Base-by-base conservation (phyloP, 2,888 invertebrate species). In the Eutolmus rufibarbis region DNA sequence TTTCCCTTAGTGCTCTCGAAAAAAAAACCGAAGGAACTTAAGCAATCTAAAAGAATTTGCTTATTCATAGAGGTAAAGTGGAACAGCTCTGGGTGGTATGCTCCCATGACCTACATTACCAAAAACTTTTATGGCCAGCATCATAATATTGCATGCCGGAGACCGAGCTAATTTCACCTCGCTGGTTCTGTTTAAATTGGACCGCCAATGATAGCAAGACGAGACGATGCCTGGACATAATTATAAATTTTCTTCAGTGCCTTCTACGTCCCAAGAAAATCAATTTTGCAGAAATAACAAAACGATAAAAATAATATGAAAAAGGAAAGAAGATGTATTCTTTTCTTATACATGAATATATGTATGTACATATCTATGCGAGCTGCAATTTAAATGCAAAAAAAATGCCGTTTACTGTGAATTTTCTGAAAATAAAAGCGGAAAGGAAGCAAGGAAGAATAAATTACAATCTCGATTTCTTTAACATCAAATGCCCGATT, bases 81-180 rank as follows among this genome's bases (percentile, higher is more conserved):
- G n/a, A 37, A 81, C 43, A 46, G 74, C 76, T 76, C 19, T 37
- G 8, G 76, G 34, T 37, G 37, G 76, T 34, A 34, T n/a, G 37
- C 19, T 37, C 76, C 76, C 76, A 76, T 76, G 76, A 76, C 76
- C 76, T 76, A 76, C 34, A 76, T 76, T 76, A 37, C 76, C 76
- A 37, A 76, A 76, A 76, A 37, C 37, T 76, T 76, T 66, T 76
- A 76, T 37, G 37, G 37, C 28, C 66, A 66, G 66, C 66, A 66
- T 66, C 66, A 66, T 66, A 66, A 66, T 66, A 76, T 37, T 76
- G 76, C 76, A 76, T 31, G 9, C 37, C 76, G 76, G 19, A 76
- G 66, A 66, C 66, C 8, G 66, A 66, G 66, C 66, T 66, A 66
- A 66, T 66, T 66, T 28, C 66, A 66, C 66, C 66, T 66, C 66